Conservation (phyloP, 2,888 invertebrate genomes). For the Thysanoteuthis rhombus region DNA sequence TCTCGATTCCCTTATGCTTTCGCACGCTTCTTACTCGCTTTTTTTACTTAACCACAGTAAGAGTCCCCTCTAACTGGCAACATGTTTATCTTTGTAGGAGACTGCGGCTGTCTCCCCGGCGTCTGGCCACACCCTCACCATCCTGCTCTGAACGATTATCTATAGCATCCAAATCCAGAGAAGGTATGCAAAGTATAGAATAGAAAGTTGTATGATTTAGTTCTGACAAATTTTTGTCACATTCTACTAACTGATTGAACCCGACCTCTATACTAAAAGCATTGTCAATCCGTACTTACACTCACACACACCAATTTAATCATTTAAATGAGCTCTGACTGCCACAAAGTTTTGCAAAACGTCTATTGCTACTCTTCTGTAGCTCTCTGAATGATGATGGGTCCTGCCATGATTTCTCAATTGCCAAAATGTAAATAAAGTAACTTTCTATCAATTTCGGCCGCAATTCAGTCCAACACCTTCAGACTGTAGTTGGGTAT, state of each 20-base stretch:
- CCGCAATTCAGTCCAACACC: too few relatives aligned
- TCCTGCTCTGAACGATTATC: constrained; percentile 29
- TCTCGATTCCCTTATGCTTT: not conserved
- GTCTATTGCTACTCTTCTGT: too few relatives aligned
- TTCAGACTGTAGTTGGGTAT: too few relatives aligned
- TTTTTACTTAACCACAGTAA: not conserved
- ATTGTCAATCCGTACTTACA: not conserved
- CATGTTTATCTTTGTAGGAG: constrained; percentile 30
- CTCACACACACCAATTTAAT: not conserved
- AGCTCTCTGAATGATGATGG: too few relatives aligned
- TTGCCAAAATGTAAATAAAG: too few relatives aligned
- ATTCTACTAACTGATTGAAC: not conserved
- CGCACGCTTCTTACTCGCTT: not conserved
- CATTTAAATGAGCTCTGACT: too few relatives aligned
- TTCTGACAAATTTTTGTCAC: not conserved
- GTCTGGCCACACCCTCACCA: constrained; percentile 26
- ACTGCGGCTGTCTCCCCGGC: constrained; percentile 29
- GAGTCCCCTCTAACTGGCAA: not conserved
- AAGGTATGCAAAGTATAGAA: constrained; percentile 23
- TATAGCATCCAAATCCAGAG: constrained; percentile 27
- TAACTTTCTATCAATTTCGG: too few relatives aligned
- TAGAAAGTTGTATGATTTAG: not conserved
- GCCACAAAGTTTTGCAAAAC: too few relatives aligned
- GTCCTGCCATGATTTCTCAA: too few relatives aligned
- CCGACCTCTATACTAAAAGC: not conserved